These are phyloP conservation scores for Lutra lutra DNA, from an alignment of 2,797 vertebrate genomes.

Conservation along the genomic window DNA sequence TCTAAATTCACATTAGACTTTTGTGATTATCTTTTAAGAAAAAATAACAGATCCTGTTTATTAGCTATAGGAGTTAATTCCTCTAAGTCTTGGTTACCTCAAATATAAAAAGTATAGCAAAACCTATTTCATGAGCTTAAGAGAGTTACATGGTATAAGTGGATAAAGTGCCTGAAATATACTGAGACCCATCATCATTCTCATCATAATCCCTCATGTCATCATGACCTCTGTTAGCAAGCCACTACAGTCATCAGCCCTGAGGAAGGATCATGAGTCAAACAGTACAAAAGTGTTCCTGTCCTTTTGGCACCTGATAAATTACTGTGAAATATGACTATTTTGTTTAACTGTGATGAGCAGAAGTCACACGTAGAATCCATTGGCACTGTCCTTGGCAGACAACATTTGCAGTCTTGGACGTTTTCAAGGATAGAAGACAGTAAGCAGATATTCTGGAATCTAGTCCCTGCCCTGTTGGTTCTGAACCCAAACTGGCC, in stretches of 20 bases:
- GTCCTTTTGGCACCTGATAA: neutral
- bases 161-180: neutral
- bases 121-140: neutral
- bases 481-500: neutral
- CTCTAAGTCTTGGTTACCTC: neutral
- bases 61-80: neutral
- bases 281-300: neutral
- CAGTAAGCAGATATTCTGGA: neutral
- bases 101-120: neutral
- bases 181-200: neutral
- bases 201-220: neutral
- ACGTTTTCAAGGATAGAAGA: neutral
- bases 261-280: neutral
- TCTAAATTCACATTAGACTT: neutral
- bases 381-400: neutral
- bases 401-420: neutral
- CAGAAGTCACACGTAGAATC: neutral
- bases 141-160: neutral
- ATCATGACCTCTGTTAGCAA: neutral
- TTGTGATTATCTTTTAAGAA: neutral
- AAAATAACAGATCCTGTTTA: neutral
- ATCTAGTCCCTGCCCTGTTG: neutral
- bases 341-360: neutral
- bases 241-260: neutral
- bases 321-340: neutral